phyloP scores from a whole-genome alignment of 2,888 invertebrate genomes.

The Sipunculus nudus region DNA sequence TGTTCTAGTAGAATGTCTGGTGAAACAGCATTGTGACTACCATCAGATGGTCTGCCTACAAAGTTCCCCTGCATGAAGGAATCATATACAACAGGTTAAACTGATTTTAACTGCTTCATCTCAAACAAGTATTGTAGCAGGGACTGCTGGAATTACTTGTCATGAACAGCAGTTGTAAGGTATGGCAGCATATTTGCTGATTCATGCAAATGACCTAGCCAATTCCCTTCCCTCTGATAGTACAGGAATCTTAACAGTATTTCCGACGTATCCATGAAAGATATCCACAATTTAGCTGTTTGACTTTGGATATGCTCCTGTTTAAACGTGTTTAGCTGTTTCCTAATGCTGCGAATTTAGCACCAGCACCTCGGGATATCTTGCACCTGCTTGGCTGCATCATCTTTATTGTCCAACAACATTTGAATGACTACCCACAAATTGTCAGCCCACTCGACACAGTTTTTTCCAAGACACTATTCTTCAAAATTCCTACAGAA shows the following conservation, averaged over 20 bases:
- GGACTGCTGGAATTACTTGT: slow-evolving; percentile 17
- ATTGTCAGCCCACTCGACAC: slow-evolving; percentile 1
- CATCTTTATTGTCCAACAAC: too few relatives aligned
- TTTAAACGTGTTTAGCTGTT: too few relatives aligned
- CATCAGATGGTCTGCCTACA: slow-evolving; percentile 6
- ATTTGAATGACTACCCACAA: too few relatives aligned
- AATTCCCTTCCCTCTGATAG: too few relatives aligned
- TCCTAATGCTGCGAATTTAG: too few relatives aligned
- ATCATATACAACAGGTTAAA: slow-evolving; percentile 1
- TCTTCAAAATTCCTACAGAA: slow-evolving; percentile 11
- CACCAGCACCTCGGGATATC: too few relatives aligned
- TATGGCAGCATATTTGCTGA: slow-evolving; percentile 14
- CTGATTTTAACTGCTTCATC: slow-evolving; percentile 18
- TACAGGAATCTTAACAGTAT: too few relatives aligned
- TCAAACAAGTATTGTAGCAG: slow-evolving; percentile 12
- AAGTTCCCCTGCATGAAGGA: slow-evolving; percentile 13
- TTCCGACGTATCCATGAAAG: too few relatives aligned
- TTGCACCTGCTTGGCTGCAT: too few relatives aligned
- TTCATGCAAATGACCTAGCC: slow-evolving; percentile 8
- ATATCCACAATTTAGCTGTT: too few relatives aligned
- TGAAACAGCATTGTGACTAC: slow-evolving; percentile 18
- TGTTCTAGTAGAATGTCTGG: slow-evolving; percentile 25
- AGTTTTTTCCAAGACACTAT: slow-evolving; percentile 8
- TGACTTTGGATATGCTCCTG: too few relatives aligned
- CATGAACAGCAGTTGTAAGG: slow-evolving; percentile 15